Evolutionary conservation across 2,888 invertebrate genomes (phyloP), one percentile per base, ranked within the genome.

Genomic region (Oconnorella tubifera): DNA sequence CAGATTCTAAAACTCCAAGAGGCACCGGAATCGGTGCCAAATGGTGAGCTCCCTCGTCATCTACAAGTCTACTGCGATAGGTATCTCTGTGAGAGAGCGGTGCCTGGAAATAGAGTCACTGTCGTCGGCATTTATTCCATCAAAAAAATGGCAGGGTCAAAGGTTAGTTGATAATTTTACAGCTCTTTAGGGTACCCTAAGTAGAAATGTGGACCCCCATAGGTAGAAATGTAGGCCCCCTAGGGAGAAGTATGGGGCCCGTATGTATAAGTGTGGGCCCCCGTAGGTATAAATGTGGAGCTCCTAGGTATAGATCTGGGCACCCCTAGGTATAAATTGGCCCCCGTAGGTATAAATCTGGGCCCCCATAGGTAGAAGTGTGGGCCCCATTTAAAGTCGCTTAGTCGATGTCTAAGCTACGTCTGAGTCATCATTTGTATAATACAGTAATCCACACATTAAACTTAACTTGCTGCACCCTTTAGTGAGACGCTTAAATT

Each of bases 1-100:
- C 99, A 99, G 88, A 89, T 91, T 0, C 82, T 99, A n/a, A 99
- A 97, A 82, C 83, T 98, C 14, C 98, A 99, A 86, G 99, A 99
- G 83, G 84, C 92, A 27, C 95, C 96, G 0, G 98, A 99, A 80
- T 88, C 88, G 69, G 89, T 93, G 65, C 95, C 95, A 0, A 95
- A 97, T 77, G 98, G 99, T 56, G 99, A 99, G 85, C 91, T 99
- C 86, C 98, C 99, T 0, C 87, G 99, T 0, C 98, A 99, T 82
- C 84, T 99, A 75, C 91, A 92, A 72, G 85, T 99, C 3, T 99
- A 92, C 81, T 91, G 91, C 77, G 99, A 99, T 78, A 88, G 97
- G 63, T 89, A 89, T 78, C 84, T 99, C 64, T 96, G 97, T 79
- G 99, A 99, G 81, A 87, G 89, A 72, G 91, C 94, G 23, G 95